Evolutionary conservation across 1,140 invertebrate species (phyloP).

Genomic region (Drosophila leontia): DNA sequence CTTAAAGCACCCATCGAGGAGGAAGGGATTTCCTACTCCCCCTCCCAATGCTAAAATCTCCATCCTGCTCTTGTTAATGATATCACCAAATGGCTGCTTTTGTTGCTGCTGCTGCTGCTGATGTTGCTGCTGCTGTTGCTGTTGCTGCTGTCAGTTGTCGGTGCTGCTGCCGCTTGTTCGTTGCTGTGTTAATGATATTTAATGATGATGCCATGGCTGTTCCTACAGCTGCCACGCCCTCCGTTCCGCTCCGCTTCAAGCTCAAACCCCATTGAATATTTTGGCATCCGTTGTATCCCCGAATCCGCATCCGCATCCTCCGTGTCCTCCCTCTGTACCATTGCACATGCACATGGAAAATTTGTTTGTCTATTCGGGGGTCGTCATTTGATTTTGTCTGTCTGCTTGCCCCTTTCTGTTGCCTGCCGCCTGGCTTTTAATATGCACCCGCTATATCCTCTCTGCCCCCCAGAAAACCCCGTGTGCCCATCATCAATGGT

Average conservation of each 20-base stretch:
- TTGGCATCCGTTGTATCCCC: conserved; percentile 34
- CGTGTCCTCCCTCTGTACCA: background rate
- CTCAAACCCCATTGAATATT: conserved; percentile 43
- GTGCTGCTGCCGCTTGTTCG: conserved; percentile 59
- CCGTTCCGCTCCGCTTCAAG: conserved; percentile 2
- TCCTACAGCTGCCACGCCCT: conserved; percentile 45
- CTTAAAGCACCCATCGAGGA: conserved; percentile 19
- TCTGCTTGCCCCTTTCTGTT: conserved; percentile 10
- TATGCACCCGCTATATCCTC: conserved; percentile 43
- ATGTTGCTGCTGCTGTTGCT: conserved; percentile 5
- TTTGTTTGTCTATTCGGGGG: conserved; percentile 62
- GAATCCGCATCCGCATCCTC: conserved; percentile 3
- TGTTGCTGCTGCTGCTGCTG: conserved; percentile 22
- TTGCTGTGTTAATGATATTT: conserved; percentile 82
- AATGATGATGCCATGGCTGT: conserved; percentile 73
- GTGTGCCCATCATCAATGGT: conserved; percentile 13
- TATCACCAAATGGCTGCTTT: conserved; percentile 71
- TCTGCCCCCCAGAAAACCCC: background rate
- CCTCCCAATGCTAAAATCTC: conserved; percentile 21
- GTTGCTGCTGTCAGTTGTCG: conserved; percentile 55
- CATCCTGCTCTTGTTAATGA: conserved; percentile 72
- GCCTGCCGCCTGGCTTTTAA: conserved; percentile 50
- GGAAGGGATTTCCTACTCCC: background rate
- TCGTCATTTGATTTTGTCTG: conserved; percentile 63
- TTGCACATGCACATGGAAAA: conserved; percentile 59